phyloP scores from a whole-genome alignment of 2,113 vertebrate genomes.

The Eublepharis macularius region DNA sequence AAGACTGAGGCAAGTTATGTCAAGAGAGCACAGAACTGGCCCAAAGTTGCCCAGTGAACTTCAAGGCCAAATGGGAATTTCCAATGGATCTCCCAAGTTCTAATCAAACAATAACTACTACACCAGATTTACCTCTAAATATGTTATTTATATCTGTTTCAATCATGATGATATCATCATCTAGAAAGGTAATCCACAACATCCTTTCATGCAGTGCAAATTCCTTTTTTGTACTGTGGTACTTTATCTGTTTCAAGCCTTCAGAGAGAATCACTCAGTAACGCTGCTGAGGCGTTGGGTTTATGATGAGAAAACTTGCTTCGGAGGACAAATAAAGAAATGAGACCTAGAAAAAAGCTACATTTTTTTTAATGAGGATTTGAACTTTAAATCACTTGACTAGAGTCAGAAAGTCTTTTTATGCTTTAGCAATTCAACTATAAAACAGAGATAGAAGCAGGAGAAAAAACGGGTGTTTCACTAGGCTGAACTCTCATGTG shows the following conservation, averaged over 20 bases:
- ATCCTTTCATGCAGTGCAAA: background rate
- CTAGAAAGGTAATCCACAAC: background rate
- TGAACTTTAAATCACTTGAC: background rate
- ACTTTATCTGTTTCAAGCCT: background rate
- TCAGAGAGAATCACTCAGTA: background rate
- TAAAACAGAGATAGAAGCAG: slow-evolving; percentile 13
- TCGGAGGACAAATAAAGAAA: background rate
- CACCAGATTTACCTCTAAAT: background rate
- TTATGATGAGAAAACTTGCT: background rate
- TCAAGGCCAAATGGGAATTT: too few species aligned
- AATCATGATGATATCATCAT: too few species aligned
- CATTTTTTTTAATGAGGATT: slow-evolving; percentile 17
- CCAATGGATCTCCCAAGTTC: too few species aligned
- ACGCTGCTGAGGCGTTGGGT: background rate
- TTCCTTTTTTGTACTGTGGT: background rate
- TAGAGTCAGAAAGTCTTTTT: background rate
- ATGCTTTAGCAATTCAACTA: slow-evolving; percentile 21
- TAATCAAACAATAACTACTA: too few species aligned
- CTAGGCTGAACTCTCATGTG: slow-evolving; percentile 39
- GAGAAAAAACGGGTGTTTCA: slow-evolving; percentile 18
- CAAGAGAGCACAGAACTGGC: too few species aligned
- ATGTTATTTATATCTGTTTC: background rate
- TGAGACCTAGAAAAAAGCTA: background rate
- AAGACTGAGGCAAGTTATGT: too few species aligned
- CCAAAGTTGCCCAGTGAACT: too few species aligned